Evolutionary conservation across 2,113 vertebrate species (phyloP).

Genomic region (Mirza zaza): DNA sequence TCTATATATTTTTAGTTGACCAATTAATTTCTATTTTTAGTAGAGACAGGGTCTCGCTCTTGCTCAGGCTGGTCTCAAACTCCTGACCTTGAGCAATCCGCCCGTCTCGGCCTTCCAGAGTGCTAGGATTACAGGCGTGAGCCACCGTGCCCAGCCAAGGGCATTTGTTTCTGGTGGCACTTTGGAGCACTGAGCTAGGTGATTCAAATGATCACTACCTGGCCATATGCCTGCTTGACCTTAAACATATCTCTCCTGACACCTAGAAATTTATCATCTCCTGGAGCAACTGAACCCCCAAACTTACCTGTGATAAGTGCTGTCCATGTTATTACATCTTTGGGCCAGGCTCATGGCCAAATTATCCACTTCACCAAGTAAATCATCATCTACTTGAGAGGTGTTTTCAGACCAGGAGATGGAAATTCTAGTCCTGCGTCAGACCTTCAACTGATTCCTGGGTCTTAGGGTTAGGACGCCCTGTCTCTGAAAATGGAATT

Average conservation of each 20-base stretch:
- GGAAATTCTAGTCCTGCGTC: background rate
- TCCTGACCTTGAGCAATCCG: too few species aligned
- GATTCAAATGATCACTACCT: background rate
- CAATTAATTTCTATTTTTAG: too few species aligned
- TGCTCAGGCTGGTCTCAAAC: too few species aligned
- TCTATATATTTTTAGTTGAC: too few species aligned
- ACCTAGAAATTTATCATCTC: background rate
- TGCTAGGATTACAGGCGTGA: too few species aligned
- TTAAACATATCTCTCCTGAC: background rate
- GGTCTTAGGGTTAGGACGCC: background rate
- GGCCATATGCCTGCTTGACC: background rate
- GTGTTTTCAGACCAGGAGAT: slow-evolving; percentile 25
- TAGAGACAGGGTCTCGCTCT: too few species aligned
- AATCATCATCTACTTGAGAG: slow-evolving; percentile 8
- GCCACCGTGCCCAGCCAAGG: background rate
- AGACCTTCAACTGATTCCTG: background rate
- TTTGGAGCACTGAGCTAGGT: background rate
- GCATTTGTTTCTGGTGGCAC: background rate
- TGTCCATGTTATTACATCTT: background rate
- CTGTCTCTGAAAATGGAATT: background rate
- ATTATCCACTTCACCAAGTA: slow-evolving; percentile 31
- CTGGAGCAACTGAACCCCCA: background rate
- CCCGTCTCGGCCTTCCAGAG: too few species aligned
- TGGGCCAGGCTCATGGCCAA: background rate
- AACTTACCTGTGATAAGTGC: background rate